Base-by-base conservation (phyloP, 2,113 vertebrate species). In the Cyanoderma ruficeps region DNA sequence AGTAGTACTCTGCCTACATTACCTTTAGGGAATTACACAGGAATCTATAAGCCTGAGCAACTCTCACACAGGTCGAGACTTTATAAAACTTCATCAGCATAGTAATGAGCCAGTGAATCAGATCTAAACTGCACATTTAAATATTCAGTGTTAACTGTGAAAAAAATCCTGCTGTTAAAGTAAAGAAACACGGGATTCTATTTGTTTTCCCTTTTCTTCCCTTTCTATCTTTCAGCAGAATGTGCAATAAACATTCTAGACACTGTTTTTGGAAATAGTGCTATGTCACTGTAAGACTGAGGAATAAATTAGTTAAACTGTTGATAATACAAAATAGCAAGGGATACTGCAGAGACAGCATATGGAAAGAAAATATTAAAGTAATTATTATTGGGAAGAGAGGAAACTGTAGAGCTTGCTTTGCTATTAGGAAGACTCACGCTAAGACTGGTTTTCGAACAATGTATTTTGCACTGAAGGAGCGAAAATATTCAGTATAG, bases 291-390 rank as follows among this genome's bases (percentile, higher is more conserved):
- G 35, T 61, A 57, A 64, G 79, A 30, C 96, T 50, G 44, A 76
- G 95, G 97, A 94, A 97, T 96, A 97, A 97, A 97, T 98, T 97
- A 98, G 69, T 41, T 76, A 69, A 94, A 93, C 94, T 96, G 89
- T 91, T 96, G 89, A 94, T 97, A 96, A 93, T 59, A 86, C 30
- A 77, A 80, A 90, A 89, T 53, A 93, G 49, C 95, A 95, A 96
- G 95, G 85, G 83, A 97, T 82, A 90, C 49, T 86, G 53, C 76
- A 93, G 90, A 96, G 89, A 94, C 35, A 92, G 49, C 84, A 94
- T 65, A 94, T 86, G 94, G 92, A 95, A 96, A 96, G 92, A 95
- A 95, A 97, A 94, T 83, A 93, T 33, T 69, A 71, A 78, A 94
- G 87, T 83, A 95, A 97, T 95, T 96, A 95, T 96, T 97, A 78